Evolutionary conservation across 2,888 invertebrate genomes (phyloP), one percentile per base, ranked within the genome.

Genomic region (Caenorhabditis sp.): DNA sequence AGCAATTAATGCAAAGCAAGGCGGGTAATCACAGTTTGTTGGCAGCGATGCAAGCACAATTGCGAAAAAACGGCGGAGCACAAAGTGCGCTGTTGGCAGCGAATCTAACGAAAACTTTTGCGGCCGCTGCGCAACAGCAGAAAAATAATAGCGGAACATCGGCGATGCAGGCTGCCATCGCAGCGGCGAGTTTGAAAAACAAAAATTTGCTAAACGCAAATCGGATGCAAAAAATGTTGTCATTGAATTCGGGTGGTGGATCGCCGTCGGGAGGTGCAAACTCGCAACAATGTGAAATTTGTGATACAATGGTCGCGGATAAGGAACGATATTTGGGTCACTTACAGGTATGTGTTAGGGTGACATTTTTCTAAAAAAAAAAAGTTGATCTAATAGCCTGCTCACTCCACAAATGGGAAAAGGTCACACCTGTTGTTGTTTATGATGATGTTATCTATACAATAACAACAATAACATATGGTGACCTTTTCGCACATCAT

Each of bases 201-300:
- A 69, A 59, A 31, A 62, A 51, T 2, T 43, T 58, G 14, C 50
- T 49, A 2, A 6, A 31, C 14, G 43, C 36, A 12, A 62, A 65
- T 31, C 4, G 31, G 10, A 31, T 31, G 31, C 31, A 31, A 31
- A 31, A 31, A 31, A 31, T 31, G 31, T 31, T 31, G n/a, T 54
- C 6, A 1, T 8, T 14, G 17, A 23, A 19, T 17, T 53, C 53
- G 53, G 21, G 10, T 21, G 50, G 10, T 8, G 53, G 17, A 19
- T 8, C 55, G 55, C 6, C 14, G 24, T 26, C 24, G 55, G 31
- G 14, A n/a, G 57, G 57, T 12, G 6, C 31, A 4, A 49, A 23
- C n/a, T 37, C 49, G n/a, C 27, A 43, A 23, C 23, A 59, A 24
- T 86, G 86, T 61, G 86, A 86, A 63, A 86, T 86, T 58, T 86